Conservation (phyloP, 2,113 vertebrate species). For the Pelusios castaneus region DNA sequence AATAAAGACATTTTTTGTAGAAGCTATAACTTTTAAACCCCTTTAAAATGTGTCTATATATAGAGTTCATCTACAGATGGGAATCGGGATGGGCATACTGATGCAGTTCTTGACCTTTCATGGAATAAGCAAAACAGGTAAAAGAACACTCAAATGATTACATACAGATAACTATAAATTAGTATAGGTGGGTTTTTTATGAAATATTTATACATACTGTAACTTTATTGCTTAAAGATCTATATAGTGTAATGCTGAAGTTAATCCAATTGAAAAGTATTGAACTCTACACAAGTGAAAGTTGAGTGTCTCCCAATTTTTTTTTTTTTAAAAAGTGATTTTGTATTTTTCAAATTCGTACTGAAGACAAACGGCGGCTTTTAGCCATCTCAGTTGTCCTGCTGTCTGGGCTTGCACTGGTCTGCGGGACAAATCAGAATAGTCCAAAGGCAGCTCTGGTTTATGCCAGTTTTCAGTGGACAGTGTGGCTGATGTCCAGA, state of each 20-base stretch:
- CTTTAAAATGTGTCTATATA: not conserved
- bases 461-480: too few species aligned
- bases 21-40: not conserved
- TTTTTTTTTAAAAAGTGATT: not conserved
- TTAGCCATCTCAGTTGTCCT: not conserved
- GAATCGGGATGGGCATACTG: slow-evolving; percentile 84
- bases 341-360: accelerated
- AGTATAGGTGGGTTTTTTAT: not conserved
- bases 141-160: not conserved
- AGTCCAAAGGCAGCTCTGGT: too few species aligned
- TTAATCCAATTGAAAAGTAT: not conserved
- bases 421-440: too few species aligned
- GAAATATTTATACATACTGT: not conserved
- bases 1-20: not conserved
- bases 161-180: not conserved
- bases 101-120: slow-evolving; percentile 94
- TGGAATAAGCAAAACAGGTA: slow-evolving; percentile 95
- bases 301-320: accelerated
- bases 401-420: too few species aligned
- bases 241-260: not conserved
- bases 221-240: not conserved
- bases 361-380: not conserved
- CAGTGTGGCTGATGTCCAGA: too few species aligned
- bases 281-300: not conserved
- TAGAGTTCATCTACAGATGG: slow-evolving; percentile 80